A percentile compares a stretch with the other conserved stretches of the same genome.
These are phyloP conservation scores for Desoria tigrina DNA, from an alignment of 2,888 invertebrate species.

Conservation along the genomic window DNA sequence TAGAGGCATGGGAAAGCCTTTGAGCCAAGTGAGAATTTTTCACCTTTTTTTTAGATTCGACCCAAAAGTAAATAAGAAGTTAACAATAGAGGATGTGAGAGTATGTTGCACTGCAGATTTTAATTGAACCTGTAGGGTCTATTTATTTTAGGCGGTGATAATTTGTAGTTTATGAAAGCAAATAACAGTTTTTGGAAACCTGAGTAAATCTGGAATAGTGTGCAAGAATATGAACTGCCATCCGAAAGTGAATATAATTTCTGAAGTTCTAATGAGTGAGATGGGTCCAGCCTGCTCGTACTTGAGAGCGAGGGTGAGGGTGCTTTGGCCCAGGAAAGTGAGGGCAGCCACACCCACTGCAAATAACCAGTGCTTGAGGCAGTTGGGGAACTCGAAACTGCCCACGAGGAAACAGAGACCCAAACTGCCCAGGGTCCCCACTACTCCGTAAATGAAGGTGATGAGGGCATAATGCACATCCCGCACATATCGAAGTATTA, in stretches of 20 bases:
- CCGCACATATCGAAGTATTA: slow-evolving; percentile 26
- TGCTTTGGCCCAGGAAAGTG: slow-evolving; percentile 26
- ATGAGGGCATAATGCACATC: slow-evolving; percentile 29
- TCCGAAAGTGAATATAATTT: slow-evolving; percentile 28
- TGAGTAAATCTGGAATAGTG: slow-evolving; percentile 19
- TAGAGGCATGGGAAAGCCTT: no score
- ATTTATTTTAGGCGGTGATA: neutral
- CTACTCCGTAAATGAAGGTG: slow-evolving; percentile 22
- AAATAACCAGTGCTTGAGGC: slow-evolving; percentile 14
- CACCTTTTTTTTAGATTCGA: neutral
- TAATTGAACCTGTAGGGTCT: neutral
- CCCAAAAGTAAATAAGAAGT: no score
- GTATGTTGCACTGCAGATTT: neutral
- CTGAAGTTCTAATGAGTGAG: slow-evolving; percentile 20
- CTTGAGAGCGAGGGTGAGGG: slow-evolving; percentile 28
- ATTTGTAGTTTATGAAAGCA: slow-evolving; percentile 2
- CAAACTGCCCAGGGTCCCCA: slow-evolving; percentile 19
- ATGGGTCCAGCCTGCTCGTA: slow-evolving; percentile 27
- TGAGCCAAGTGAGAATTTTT: no score
- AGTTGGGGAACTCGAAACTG: slow-evolving; percentile 17
- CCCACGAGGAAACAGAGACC: neutral
- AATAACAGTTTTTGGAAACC: slow-evolving; percentile 2
- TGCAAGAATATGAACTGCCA: slow-evolving; percentile 21
- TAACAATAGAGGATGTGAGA: neutral
- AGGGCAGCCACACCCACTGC: slow-evolving; percentile 21